These are phyloP conservation scores for Coelopa frigida DNA, from an alignment of 1,140 invertebrate species.

Conservation along the genomic window DNA sequence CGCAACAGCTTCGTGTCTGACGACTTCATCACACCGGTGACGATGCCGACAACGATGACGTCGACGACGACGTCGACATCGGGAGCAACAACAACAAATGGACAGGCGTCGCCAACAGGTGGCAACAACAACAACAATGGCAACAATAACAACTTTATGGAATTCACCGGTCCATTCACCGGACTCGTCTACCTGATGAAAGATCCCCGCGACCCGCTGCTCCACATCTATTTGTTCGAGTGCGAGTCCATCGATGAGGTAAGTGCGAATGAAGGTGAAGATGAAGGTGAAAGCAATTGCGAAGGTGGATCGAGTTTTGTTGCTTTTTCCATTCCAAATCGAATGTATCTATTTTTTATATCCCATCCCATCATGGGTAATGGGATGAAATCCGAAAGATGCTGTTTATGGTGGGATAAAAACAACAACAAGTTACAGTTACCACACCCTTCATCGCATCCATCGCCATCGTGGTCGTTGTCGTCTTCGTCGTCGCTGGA, in stretches of 20 bases:
- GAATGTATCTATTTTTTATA: too few species aligned
- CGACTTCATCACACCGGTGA: slow-evolving; percentile 20
- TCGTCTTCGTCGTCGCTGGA: too few species aligned
- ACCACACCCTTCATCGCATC: too few species aligned
- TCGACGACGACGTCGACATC: slow-evolving; percentile 13
- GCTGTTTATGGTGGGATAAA: too few species aligned
- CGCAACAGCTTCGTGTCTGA: slow-evolving; percentile 30
- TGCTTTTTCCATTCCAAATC: too few species aligned
- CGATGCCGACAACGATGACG: background rate
- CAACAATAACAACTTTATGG: slow-evolving; percentile 37
- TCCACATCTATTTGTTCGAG: slow-evolving; percentile 59
- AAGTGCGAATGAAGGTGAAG: too few species aligned
- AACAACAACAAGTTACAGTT: too few species aligned
- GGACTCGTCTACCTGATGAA: slow-evolving; percentile 54
- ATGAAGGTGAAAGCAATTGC: too few species aligned
- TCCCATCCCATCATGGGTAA: too few species aligned
- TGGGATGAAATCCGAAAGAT: too few species aligned
- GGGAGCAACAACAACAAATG: slow-evolving; percentile 15
- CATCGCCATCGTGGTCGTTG: too few species aligned
- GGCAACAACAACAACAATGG: slow-evolving; percentile 18
- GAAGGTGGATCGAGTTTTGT: too few species aligned
- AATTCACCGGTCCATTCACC: slow-evolving; percentile 41
- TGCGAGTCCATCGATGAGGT: slow-evolving; percentile 55
- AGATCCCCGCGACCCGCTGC: slow-evolving; percentile 54
- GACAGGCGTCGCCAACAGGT: slow-evolving; percentile 12